Base-by-base conservation (phyloP, 2,113 vertebrate genomes). In the Helogale parvula region DNA sequence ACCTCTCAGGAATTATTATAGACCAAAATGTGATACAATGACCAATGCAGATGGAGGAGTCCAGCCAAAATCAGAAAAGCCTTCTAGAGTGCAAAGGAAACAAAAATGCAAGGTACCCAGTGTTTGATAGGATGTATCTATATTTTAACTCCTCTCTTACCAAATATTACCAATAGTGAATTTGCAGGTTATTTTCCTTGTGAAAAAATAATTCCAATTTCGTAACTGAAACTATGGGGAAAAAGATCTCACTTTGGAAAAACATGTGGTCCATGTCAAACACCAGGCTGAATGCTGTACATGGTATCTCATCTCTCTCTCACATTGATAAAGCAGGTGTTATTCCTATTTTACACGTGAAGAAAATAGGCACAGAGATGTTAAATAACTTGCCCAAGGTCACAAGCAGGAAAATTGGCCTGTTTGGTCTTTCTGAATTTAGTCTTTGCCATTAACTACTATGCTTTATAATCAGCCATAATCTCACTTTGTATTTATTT, bases 121-220 rank as follows among this genome's bases (percentile, higher is more conserved):
- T 14, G 71, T 87, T 69, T 68, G 84, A 79, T 6, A 31, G n/a
- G 11, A 9, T 57, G 0, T 29, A 87, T 25, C 33, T 94, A 52
- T 14, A 82, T 68, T 52, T 88, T 85, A 95, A 93, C 11, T 9
- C 19, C 50, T 50, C 31, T 69, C 35, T 84, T 84, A 87, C 41
- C 31, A 77, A 86, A n/a, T 76, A 91, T 54, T 90, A 84, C 71
- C 87, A 65, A 88, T 38, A 84, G 76, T 80, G 21, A 93, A 93
- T 68, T 54, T 88, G n/a, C 94, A 29, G 65, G 57, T 63, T 88
- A 57, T 47, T 92, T 96, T 95, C 96, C 45, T 80, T 96, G 17
- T 11, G 33, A 35, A 8, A 68, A 96, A 83, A 65, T 19, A 68
- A 95, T 86, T 89, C 38, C 27, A 86, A 85, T 76, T 93, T 76